phyloP scores from a whole-genome alignment of 2,113 vertebrate species.

The Genyomyrus donnyi region DNA sequence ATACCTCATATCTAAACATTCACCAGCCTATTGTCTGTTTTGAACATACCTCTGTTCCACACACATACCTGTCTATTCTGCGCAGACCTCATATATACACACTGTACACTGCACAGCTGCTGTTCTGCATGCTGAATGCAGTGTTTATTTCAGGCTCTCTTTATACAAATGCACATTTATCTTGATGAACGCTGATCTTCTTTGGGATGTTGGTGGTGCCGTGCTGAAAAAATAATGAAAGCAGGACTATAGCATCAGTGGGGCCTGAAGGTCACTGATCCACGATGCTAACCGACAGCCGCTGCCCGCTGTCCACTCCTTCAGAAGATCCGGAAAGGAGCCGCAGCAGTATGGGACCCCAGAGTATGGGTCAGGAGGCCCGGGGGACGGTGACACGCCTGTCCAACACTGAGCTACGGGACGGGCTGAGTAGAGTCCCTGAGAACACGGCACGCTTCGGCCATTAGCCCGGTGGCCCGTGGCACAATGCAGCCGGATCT shows the following conservation, averaged over 20 bases:
- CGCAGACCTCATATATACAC: background rate
- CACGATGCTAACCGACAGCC: background rate
- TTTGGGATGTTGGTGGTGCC: background rate
- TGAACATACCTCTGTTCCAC: background rate
- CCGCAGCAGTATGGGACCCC: background rate
- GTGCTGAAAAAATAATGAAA: background rate
- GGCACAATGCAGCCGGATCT: background rate
- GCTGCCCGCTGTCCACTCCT: background rate
- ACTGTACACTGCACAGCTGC: background rate
- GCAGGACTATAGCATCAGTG: background rate
- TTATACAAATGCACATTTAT: background rate
- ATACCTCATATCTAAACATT: background rate
- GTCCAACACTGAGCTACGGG: background rate
- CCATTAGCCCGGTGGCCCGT: background rate
- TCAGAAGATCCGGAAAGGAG: background rate
- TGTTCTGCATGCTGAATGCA: background rate
- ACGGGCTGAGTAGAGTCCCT: background rate
- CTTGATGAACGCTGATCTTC: background rate
- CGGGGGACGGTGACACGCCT: background rate
- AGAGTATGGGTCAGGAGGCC: no score
- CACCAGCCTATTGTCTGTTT: background rate
- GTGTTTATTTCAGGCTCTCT: background rate
- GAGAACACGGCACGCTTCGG: background rate
- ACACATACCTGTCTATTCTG: background rate
- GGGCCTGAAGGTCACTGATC: background rate